Base-by-base conservation (phyloP, 2,888 invertebrate species). In the Carterocephalus palaemon region DNA sequence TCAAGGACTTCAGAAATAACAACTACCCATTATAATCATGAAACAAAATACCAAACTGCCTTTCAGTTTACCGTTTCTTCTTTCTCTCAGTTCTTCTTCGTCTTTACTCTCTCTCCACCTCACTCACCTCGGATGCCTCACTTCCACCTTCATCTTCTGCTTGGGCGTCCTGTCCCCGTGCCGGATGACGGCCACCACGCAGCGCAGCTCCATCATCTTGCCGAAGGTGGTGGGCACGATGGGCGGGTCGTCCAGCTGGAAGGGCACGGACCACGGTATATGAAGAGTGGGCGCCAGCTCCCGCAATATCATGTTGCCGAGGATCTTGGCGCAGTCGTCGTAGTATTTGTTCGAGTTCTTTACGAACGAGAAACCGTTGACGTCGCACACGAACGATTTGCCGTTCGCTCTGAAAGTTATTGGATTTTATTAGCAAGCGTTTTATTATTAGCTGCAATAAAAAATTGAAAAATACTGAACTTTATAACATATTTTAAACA, bases 61-160 rank as follows among this genome's bases (percentile, higher is more conserved):
- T n/a, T n/a, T n/a, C n/a, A n/a, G n/a, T n/a, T n/a, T n/a, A n/a
- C n/a, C n/a, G n/a, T n/a, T n/a, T n/a, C n/a, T n/a, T n/a, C n/a
- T n/a, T n/a, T n/a, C n/a, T n/a, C n/a, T n/a, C n/a, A n/a, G n/a
- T n/a, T n/a, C n/a, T n/a, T n/a, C n/a, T n/a, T n/a, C n/a, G n/a
- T n/a, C n/a, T n/a, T n/a, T n/a, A n/a, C n/a, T n/a, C n/a, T n/a
- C n/a, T n/a, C n/a, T n/a, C n/a, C n/a, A n/a, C n/a, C 19, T 0
- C 48, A 72, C 87, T 75, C 78, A 95, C 95, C 96, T 96, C 2
- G 94, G 95, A 89, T 98, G 97, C 38, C 97, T 90, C 7, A 98
- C 98, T 89, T 98, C 98, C 56, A 99, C 98, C 82, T 99, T 99
- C 99, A 99, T 99, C 87, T 99, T 99, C 86, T 99, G 99, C 75